Evolutionary conservation across 2,888 invertebrate species (phyloP).

Genomic region (Laspeyria flexula): DNA sequence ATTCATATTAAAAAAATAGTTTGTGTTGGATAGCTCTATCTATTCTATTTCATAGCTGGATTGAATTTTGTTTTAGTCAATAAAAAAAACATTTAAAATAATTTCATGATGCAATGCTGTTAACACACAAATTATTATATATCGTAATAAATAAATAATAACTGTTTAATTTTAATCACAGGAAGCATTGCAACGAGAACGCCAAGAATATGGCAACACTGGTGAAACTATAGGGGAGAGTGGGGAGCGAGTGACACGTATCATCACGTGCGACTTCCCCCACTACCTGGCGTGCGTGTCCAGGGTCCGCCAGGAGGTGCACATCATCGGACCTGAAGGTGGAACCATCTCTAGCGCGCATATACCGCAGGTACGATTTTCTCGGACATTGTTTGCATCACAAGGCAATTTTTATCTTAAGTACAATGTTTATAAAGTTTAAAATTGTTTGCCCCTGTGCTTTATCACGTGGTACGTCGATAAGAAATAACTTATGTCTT

Average conservation of each 20-base stretch:
- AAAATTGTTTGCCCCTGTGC: no score
- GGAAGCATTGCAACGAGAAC: slow-evolving; percentile 95
- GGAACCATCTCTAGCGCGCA: slow-evolving; percentile 97
- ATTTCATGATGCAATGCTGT: not conserved
- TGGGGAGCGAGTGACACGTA: slow-evolving; percentile 96
- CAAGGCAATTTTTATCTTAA: no score
- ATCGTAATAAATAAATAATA: no score
- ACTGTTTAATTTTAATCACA: no score
- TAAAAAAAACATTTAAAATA: not conserved
- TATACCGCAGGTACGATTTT: slow-evolving; percentile 90
- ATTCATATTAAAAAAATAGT: no score
- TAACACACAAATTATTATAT: no score
- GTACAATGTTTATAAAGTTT: no score
- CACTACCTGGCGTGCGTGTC: slow-evolving; percentile 99
- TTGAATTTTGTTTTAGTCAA: no score
- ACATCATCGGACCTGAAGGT: slow-evolving; percentile 98
- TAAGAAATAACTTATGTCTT: no score
- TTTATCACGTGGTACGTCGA: no score
- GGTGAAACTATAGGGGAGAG: slow-evolving; percentile 82
- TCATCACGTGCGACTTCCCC: slow-evolving; percentile 98
- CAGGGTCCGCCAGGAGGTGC: slow-evolving; percentile 97
- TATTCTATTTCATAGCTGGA: no score
- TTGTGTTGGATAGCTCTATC: no score
- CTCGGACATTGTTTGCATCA: not conserved
- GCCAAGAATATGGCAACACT: slow-evolving; percentile 90